Evolutionary conservation across 2,113 vertebrate species (phyloP), one percentile per base, ranked within the genome.

Genomic region (Todiramphus chloris): DNA sequence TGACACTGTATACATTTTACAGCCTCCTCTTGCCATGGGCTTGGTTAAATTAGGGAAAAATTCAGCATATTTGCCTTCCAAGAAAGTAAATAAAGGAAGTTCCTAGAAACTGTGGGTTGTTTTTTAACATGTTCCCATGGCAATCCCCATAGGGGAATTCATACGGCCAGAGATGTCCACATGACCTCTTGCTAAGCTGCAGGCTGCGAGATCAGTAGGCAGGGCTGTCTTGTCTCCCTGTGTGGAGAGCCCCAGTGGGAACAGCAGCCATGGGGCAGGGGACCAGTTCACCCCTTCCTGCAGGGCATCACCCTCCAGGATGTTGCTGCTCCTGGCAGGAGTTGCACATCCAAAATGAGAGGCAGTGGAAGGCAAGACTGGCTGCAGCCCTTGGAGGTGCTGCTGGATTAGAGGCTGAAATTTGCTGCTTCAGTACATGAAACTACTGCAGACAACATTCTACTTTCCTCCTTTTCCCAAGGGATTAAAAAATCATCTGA

Each of bases 211-310:
- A 60, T 16, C 20, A 41, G 21, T 50, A 31, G 15, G 31, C n/a
- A 81, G 44, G 19, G 24, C 24, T 51, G 30, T n/a, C 43, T 60
- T 41, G 43, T 31, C 33, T 72, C 35, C 14, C 3, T 4, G 8
- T 16, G 33, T 7, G 10, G 13, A 79, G 20, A 82, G 4, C 6
- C 5, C 17, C 53, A 33, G 18, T 0, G 2, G 33, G 13, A 18
- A 46, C 39, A 48, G 39, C 18, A 60, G 35, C 11, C 2, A 1
- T 0, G 1, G 55, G 4, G 2, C 10, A 83, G 21, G 28, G 23
- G 56, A 33, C 39, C 28, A 9, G 43, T 43, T 82, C 18, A 20
- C 9, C 16, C 43, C n/a, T 35, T 75, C 37, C 59, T 20, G 24
- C 55, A 83, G 20, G 23, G 10, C 39, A 64, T 35, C 16, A 60